Evolutionary conservation across 1,140 invertebrate genomes (phyloP), one percentile per base, ranked within the genome.

Genomic region (Drosophila seguyi): DNA sequence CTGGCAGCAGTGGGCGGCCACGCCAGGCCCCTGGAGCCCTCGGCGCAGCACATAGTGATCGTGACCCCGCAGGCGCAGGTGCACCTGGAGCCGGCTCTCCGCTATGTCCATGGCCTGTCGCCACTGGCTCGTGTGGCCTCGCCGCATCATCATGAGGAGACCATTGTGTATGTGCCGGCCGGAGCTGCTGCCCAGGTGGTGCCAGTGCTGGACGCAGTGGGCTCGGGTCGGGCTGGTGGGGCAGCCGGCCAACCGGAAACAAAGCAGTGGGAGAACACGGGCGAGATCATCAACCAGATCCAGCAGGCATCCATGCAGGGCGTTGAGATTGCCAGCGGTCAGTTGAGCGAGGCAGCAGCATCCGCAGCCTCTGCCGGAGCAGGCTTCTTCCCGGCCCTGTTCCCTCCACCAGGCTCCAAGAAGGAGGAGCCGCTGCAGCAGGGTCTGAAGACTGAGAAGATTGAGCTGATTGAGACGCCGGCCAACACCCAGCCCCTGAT

Each of bases 41-140:
- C 86, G 42, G 75, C 85, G 27, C 83, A 91, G 75, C 91, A 92
- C 25, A 90, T 92, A 71, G 79, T 92, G 25, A 92, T 92, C 36
- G 83, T 92, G 36, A 92, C 91, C 6, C 91, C 91, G 16, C 91
- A 92, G 72, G 91, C 91, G 0, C 91, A 92, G 75, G 74, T 92
- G 22, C 91, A 88, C 42, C 57, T 92, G 48, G 86, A 92, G 65
- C 87, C 91, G 16, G 81, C 91, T 2, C 45, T 92, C 20, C 82
- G 83, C 36, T 81, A 92, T 39, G 78, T 92, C 39, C 91, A 92
- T 42, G 86, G 88, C 22, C 48, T 92, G 25, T 84, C 91, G n/a
- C 91, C 91, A 1, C n/a, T 91, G 59, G 91, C 87, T 2, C 91
- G 91, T n/a, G 86, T 92, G 56, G 56, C 75, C 1, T 53, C 75